Conservation (phyloP, 64 coral and sea anemone genomes). For the Catalaphyllia jardinei region DNA sequence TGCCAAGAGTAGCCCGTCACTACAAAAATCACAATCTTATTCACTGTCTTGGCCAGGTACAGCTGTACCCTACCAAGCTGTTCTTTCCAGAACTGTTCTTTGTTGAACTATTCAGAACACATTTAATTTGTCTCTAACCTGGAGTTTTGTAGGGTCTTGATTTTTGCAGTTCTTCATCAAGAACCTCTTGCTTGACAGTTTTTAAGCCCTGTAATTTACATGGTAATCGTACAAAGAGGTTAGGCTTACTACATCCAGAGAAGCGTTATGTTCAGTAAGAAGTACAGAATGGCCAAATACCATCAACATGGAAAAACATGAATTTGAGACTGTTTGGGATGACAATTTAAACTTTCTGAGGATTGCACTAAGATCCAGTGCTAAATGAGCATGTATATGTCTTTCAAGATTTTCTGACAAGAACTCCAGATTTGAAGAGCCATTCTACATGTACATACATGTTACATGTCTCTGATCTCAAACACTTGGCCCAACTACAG, state of each 20-base stretch:
- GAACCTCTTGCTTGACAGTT: constrained; percentile 90
- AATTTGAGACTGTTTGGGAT: not conserved
- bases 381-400: too few species aligned
- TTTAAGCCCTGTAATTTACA: constrained; percentile 71
- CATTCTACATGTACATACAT: not conserved
- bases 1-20: too few species aligned
- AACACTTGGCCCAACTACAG: not conserved
- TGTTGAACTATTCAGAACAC: too few species aligned
- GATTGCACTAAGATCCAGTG: too few species aligned
- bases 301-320: not conserved
- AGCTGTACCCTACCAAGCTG: too few species aligned
- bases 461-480: too few species aligned
- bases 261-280: too few species aligned
- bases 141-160: constrained; percentile 95
- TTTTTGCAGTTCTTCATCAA: constrained; percentile 92
- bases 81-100: too few species aligned
- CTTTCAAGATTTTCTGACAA: not conserved
- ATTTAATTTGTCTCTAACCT: constrained; percentile 36
- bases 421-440: not conserved
- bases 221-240: not conserved
- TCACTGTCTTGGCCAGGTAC: too few species aligned
- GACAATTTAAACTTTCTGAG: not conserved
- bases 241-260: not conserved
- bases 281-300: too few species aligned
- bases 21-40: too few species aligned